These are phyloP conservation scores for Zeus faber DNA, from an alignment of 2,113 vertebrate species.

Conservation along the genomic window DNA sequence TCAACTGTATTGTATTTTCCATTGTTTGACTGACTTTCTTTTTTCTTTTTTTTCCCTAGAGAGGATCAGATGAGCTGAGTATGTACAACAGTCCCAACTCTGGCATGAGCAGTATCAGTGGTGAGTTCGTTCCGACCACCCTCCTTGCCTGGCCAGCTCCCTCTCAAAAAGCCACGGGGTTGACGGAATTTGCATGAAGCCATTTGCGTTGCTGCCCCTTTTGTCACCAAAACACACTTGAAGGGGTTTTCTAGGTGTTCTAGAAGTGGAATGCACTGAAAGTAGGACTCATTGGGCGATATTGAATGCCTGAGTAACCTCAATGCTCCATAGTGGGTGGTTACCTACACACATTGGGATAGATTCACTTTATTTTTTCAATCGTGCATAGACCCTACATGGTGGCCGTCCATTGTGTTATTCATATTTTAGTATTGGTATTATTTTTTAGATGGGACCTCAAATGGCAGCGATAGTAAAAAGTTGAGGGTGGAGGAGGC, in stretches of 20 bases:
- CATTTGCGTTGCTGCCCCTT: conserved; percentile 7
- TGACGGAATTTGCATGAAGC: conserved; percentile 19
- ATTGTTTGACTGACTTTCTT: conserved; percentile 25
- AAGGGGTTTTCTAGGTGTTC: neutral
- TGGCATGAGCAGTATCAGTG: conserved; percentile 92
- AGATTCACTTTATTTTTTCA: too few relatives aligned
- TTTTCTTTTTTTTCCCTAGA: conserved; percentile 71
- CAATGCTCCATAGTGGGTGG: conserved; percentile 48
- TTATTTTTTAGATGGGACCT: conserved; percentile 75
- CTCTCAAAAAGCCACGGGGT: conserved; percentile 4
- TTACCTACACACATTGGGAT: too few relatives aligned
- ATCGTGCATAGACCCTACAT: too few relatives aligned
- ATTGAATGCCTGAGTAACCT: conserved; percentile 36
- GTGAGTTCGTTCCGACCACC: conserved; percentile 77
- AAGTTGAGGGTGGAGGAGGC: conserved; percentile 93
- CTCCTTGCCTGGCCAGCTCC: too few relatives aligned
- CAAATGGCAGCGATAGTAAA: conserved; percentile 96
- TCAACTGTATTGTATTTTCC: conserved; percentile 28
- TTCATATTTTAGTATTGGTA: neutral
- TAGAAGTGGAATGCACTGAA: too few relatives aligned
- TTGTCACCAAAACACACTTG: neutral
- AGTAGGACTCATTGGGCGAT: too few relatives aligned
- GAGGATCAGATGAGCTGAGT: conserved; percentile 97
- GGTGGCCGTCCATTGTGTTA: conserved; percentile 6
- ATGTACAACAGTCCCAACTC: conserved; percentile 95